Base-by-base conservation (phyloP, 2,797 vertebrate genomes). In the Eulemur mongoz region DNA sequence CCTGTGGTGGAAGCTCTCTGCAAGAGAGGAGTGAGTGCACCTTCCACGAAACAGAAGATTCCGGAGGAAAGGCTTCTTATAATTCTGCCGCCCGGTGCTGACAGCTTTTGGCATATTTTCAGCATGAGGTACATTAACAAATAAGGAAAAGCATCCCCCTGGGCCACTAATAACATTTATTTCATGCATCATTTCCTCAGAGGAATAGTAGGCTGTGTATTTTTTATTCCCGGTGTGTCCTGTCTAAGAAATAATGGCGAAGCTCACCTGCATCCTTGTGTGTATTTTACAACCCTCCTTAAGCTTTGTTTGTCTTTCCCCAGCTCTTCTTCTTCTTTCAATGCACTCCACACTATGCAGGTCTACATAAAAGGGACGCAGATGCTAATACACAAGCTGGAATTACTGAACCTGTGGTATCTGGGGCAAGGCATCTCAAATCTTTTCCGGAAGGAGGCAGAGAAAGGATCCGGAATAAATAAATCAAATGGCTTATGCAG, bases 81-180 rank as follows among this genome's bases (percentile, higher is more conserved):
- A 82, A 85, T 87, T 85, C 88, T 48, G 73, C 82, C 1, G 63
- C 80, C 93, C 32, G 0, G 79, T 25, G 89, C 91, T 95, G 97
- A 94, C 95, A 97, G 97, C 75, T 92, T 72, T 89, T 78, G 94
- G 95, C 98, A 89, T 94, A 76, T 91, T 97, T 96, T 96, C 96
- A 97, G 93, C 94, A 96, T 7, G 67, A 97, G 83, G 88, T 96
- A 92, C 96, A 97, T 98, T 98, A 97, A 97, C 97, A 97, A 97
- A 97, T 96, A 97, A 97, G 92, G 95, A 92, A 97, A 95, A 95
- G 94, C 93, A 90, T 97, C 97, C 97, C 93, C 92, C 89, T 91
- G 96, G 97, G 97, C 95, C 76, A 93, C 93, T 97, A 97, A 98
- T 97, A 98, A 98, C 97, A 98, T 97, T 97, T 96, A 96, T 97